These are phyloP conservation scores for Metalampra italica DNA, from an alignment of 2,888 invertebrate species.

Conservation along the genomic window DNA sequence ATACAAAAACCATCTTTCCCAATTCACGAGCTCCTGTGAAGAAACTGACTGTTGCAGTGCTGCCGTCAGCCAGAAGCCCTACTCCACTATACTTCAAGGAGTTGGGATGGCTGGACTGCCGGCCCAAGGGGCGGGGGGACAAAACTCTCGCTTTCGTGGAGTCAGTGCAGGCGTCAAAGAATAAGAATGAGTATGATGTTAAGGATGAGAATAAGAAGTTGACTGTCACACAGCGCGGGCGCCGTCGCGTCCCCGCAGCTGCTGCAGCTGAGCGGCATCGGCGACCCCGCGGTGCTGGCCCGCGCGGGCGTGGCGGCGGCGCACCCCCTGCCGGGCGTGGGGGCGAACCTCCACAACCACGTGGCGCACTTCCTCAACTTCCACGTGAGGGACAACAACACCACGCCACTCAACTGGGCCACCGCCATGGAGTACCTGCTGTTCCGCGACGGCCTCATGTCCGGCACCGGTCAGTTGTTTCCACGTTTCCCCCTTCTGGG, in stretches of 20 bases:
- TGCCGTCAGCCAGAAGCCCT: too few species aligned
- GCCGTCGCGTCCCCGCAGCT: constrained; percentile 97
- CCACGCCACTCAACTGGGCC: constrained; percentile 92
- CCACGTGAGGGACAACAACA: constrained; percentile 90
- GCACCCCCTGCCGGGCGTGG: constrained; percentile 88
- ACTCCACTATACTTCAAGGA: too few species aligned
- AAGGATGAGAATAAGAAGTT: too few species aligned
- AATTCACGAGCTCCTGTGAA: too few species aligned
- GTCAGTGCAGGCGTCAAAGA: too few species aligned
- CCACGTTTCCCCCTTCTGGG: too few species aligned
- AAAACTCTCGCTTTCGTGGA: too few species aligned
- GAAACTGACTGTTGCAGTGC: too few species aligned
- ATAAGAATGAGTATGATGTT: too few species aligned
- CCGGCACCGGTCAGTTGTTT: constrained; percentile 85
- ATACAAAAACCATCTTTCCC: too few species aligned
- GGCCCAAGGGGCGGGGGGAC: too few species aligned
- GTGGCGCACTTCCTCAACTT: constrained; percentile 89
- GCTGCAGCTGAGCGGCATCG: constrained; percentile 93
- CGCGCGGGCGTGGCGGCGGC: constrained; percentile 82
- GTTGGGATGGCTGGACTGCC: too few species aligned
- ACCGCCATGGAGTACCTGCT: constrained; percentile 94
- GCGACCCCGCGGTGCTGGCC: constrained; percentile 84
- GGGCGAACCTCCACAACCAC: constrained; percentile 91
- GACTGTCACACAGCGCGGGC: constrained; percentile 78
- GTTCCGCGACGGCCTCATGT: constrained; percentile 93